Evolutionary conservation across 53 echinoderm and acorn worm genomes (phyloP), one percentile per base, ranked within the genome.

Genomic region (Actinopyga echinites): DNA sequence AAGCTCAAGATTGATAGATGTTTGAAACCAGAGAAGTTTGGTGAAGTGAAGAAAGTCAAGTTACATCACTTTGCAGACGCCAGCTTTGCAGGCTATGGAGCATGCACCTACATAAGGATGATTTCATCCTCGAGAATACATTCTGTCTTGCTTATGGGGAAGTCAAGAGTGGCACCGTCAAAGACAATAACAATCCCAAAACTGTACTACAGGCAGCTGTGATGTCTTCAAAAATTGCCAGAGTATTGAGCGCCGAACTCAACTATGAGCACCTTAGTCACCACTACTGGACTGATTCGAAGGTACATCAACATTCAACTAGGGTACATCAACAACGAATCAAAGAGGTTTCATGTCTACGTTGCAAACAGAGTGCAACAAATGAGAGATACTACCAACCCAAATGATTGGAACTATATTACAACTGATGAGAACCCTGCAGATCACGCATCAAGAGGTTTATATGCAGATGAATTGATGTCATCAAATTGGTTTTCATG

Each of bases 41-140:
- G n/a, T n/a, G n/a, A n/a, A n/a, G n/a, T n/a, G n/a, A n/a, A n/a
- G 24, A 9, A 21, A 40, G 58, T 44, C 21, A 30, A 86, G 35
- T 37, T 86, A n/a, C 86, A 86, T n/a, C 80, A 86, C 56, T 90
- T 86, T 57, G 69, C 74, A 0, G 89, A 89, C 59, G 89, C 89
- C 32, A 85, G 85, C 49, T 4, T n/a, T 4, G 65, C 22, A 43
- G 89, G 71, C 4, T 89, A 85, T 69, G 90, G 85, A 8, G 86
- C 85, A 67, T 90, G 90, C 33, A 37, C 86, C 19, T 86, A 90
- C 57, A 44, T 90, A 23, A 74, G 90, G n/a, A 31, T 89, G 21
- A 79, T 79, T 58, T 60, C 69, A 31, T 52, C 66, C 22, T 59
- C 58, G 22, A 52, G 84, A 19, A 68, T 57, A n/a, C 32, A 38